phyloP scores from a whole-genome alignment of 2,113 vertebrate species.

The Tapirus terrestris region DNA sequence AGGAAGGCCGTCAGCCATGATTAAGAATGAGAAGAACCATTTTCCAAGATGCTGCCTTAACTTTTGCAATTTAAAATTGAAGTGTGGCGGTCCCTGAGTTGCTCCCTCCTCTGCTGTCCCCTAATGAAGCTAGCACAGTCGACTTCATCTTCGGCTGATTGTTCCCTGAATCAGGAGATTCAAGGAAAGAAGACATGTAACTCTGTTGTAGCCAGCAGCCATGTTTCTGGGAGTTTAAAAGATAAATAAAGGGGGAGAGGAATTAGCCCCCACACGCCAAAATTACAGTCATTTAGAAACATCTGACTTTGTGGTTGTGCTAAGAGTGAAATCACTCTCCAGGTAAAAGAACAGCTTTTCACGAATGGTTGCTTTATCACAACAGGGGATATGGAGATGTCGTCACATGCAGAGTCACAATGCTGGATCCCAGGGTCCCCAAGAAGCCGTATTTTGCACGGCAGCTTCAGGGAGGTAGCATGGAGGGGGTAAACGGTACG shows the following conservation, averaged over 20 bases:
- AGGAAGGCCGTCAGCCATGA: background rate
- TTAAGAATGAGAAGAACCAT: slow-evolving; percentile 48
- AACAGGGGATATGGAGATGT: background rate
- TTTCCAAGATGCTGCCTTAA: slow-evolving; percentile 35
- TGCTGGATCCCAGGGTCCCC: background rate
- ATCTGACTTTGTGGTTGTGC: slow-evolving; percentile 1
- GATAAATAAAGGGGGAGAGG: background rate
- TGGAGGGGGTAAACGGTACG: background rate
- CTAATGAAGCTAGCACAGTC: background rate
- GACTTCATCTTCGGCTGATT: background rate
- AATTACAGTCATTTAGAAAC: background rate
- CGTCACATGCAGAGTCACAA: background rate
- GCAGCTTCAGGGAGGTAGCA: background rate
- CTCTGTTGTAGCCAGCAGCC: background rate
- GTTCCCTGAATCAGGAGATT: background rate
- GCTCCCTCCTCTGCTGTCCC: background rate
- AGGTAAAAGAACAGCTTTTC: slow-evolving; percentile 16
- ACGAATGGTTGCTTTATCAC: background rate
- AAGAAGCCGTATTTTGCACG: background rate
- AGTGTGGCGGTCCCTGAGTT: background rate
- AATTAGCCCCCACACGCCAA: background rate
- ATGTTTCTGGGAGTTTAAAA: slow-evolving; percentile 1
- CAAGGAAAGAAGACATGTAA: background rate
- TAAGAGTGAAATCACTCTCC: background rate
- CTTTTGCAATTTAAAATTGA: slow-evolving; percentile 8